Conservation (phyloP, 2,888 invertebrate species). For the Lithosia quadra region DNA sequence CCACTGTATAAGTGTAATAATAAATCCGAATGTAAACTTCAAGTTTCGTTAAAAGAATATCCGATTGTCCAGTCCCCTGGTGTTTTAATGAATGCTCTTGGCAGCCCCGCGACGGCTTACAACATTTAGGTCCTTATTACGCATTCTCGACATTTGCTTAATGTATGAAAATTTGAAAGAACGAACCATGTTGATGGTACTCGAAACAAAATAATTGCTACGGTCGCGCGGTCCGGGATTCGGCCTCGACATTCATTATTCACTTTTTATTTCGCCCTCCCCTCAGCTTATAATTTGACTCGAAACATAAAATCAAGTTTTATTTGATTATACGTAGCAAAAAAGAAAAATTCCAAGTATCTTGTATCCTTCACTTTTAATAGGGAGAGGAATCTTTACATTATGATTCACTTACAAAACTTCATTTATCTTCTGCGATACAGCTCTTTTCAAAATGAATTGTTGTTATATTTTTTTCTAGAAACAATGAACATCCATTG, state of each 20-base stretch:
- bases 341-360: constrained; percentile 75
- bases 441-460: constrained; percentile 32
- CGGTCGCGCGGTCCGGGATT: constrained; percentile 83
- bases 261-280: constrained; percentile 85
- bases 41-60: constrained; percentile 57
- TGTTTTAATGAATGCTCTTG: constrained; percentile 75
- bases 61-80: constrained; percentile 69
- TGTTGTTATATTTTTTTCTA: constrained; percentile 27
- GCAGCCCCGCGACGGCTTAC: constrained; percentile 71
- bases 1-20: constrained; percentile 31
- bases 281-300: constrained; percentile 86
- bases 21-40: constrained; percentile 41
- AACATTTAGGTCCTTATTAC: constrained; percentile 84
- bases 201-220: constrained; percentile 87
- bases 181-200: constrained; percentile 86
- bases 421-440: constrained; percentile 57
- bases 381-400: constrained; percentile 70
- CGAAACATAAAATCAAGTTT: constrained; percentile 87
- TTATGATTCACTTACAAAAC: constrained; percentile 66
- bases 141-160: constrained; percentile 85
- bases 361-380: constrained; percentile 79
- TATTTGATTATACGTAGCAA: constrained; percentile 83
- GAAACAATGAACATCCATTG: constrained; percentile 22
- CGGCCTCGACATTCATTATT: constrained; percentile 86
- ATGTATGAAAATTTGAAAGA: constrained; percentile 87